Percentiles rank a stretch among this genome's conserved stretches.
Evolutionary conservation across 2,113 vertebrate species (phyloP).

Genomic region (Pitta sordida): DNA sequence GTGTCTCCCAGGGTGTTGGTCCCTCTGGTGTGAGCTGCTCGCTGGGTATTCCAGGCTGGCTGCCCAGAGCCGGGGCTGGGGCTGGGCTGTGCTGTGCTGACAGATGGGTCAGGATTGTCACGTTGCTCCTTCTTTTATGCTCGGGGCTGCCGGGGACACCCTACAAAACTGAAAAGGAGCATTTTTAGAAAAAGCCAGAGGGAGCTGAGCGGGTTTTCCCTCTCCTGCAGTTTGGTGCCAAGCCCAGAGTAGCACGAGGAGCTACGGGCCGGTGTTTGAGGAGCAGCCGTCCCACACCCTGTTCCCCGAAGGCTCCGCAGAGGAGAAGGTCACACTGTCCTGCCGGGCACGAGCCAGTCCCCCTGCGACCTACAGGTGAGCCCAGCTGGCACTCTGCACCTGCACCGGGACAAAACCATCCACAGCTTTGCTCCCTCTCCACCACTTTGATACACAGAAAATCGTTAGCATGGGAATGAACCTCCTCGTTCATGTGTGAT

Average conservation of each 20-base stretch:
- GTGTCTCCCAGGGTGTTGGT: not conserved
- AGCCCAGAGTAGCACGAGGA: slow-evolving; percentile 54
- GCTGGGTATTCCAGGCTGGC: accelerated
- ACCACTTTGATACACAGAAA: accelerated
- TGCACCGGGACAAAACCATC: accelerated
- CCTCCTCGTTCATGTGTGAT: accelerated
- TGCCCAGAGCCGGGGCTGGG: not conserved
- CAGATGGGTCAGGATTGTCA: not conserved
- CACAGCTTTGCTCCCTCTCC: accelerated
- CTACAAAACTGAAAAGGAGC: not conserved
- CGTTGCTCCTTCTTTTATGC: not conserved
- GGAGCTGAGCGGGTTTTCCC: not conserved
- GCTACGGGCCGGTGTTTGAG: slow-evolving; percentile 91
- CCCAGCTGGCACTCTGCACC: not conserved
- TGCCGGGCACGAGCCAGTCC: slow-evolving; percentile 91
- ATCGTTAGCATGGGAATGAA: not conserved
- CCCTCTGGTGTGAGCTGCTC: not conserved
- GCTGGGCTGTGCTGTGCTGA: not conserved
- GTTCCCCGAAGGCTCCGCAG: slow-evolving; percentile 88
- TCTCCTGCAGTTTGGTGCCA: slow-evolving; percentile 58
- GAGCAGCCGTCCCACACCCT: slow-evolving; percentile 87
- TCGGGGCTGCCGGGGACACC: not conserved
- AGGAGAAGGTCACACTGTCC: slow-evolving; percentile 85
- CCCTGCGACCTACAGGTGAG: slow-evolving; percentile 88
- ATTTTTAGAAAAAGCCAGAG: not conserved